Evolutionary conservation across 2,888 invertebrate species (phyloP), one percentile per base, ranked within the genome.

Genomic region (Caenorhabditis wallacei): DNA sequence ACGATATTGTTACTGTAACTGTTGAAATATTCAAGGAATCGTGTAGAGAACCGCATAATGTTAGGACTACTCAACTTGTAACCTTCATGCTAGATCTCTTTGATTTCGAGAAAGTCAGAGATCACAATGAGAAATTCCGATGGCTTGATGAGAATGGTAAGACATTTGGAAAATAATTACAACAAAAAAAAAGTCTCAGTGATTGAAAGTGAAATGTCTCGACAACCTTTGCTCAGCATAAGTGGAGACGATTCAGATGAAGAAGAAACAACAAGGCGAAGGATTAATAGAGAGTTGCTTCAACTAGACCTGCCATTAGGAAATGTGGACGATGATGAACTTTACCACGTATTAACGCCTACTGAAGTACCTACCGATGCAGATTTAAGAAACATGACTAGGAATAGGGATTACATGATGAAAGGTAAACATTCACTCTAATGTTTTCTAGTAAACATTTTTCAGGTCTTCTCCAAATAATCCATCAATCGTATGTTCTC

Each of bases 1-100:
- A 54, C 35, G 78, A 78, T 30, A 78, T 78, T 43, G 69, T 69
- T 0, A 63, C 69, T 7, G 56, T 69, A 10, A 78, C 69, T 3
- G 30, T 78, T 10, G 78, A 78, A 26, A 78, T 78, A 8, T 63
- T 78, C 69, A 78, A 78, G 18, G 61, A 78, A 22, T 78, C 69
- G 78, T 78, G 78, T 48, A 61, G 69, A 40, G 69, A 69, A 1
- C 78, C 69, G 0, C 61, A 78, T 43, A 5, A 26, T 0, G 51
- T 51, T 1, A 53, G 69, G 0, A 78, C 78, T 1, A 43, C 69
- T 54, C 78, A 69, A 10, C 22, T 78, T 5, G 63, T 78, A n/a
- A 78, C 68, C 4, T 78, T 78, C 10, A 61, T 78, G 61, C 61
- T 78, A 54, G 78, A 78, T 16, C 8, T 78, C 0, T 69, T 61